A percentile compares a stretch with the other conserved stretches of the same genome.
phyloP scores from a whole-genome alignment of 2,113 vertebrate species.

The Anser cygnoides region DNA sequence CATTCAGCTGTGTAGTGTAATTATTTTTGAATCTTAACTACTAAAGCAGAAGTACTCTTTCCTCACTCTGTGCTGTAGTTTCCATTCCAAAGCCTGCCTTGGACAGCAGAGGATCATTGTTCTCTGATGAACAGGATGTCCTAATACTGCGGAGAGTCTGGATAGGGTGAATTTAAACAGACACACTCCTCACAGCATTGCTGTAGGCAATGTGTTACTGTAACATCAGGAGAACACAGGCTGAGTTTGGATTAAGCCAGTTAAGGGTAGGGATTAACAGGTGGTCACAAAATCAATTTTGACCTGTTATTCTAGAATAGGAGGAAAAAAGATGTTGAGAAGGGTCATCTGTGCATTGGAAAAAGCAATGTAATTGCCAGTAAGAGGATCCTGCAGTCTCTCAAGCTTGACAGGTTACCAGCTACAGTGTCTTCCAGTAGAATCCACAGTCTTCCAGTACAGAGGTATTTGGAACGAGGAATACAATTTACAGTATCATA shows the following conservation, averaged over 20 bases:
- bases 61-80: not conserved
- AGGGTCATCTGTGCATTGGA: not conserved
- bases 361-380: not conserved
- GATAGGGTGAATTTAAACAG: not conserved
- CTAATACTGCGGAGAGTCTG: not conserved
- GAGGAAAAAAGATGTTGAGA: not conserved
- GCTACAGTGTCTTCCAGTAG: not conserved
- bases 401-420: not conserved
- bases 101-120: not conserved
- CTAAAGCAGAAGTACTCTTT: not conserved
- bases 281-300: not conserved
- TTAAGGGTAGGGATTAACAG: not conserved
- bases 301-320: not conserved
- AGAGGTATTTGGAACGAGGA: not conserved
- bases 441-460: not conserved
- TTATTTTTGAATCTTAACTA: not conserved
- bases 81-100: not conserved
- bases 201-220: not conserved
- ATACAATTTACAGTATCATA: not conserved
- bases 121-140: not conserved
- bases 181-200: not conserved
- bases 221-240: not conserved
- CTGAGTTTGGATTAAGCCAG: not conserved
- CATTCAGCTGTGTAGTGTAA: not conserved
- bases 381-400: not conserved